Base-by-base conservation (phyloP, 2,797 vertebrate species). In the Rhynchotus rufescens region DNA sequence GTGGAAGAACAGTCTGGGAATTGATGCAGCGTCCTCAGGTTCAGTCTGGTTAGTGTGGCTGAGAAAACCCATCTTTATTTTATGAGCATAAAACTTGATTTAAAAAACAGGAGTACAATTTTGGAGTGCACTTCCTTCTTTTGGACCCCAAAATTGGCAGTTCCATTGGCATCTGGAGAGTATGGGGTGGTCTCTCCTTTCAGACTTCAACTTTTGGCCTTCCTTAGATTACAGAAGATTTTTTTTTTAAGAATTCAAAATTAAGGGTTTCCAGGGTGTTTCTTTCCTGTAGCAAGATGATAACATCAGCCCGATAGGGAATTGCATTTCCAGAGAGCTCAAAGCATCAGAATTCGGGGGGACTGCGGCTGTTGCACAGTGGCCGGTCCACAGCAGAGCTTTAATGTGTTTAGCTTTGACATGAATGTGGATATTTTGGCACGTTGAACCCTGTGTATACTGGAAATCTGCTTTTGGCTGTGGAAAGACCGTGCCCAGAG, bases 391-490 rank as follows among this genome's bases (percentile, higher is more conserved):
- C 45, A 21, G 45, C 45, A 49, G 47, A 13, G 47, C 21, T 49
- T 49, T 49, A 23, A 49, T 22, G 47, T 47, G 47, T 49, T 23
- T 8, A 49, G 12, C 47, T 49, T 23, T 72, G 74, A 15, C 6
- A 2, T 25, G 45, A 75, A 30, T 32, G 28, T 73, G 60, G 52
- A 74, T 90, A 79, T 91, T 89, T 91, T 77, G 62, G 56, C 71
- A 30, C 30, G 15, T 22, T 4, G 3, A 26, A 34, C 49, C 59
- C 59, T 42, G 13, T 21, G 3, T 23, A 26, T 54, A 4, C 20
- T n/a, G 40, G 45, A 91, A 38, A 7, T 66, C 28, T 62, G n/a
- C 4, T 38, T 90, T 82, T 79, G 77, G 28, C 60, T 38, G 21
- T 68, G 56, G 44, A 73, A 67, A 59, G 71, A 34, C 34, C 25